Conservation (phyloP, 2,888 invertebrate genomes). For the Pediacus dermestoides region DNA sequence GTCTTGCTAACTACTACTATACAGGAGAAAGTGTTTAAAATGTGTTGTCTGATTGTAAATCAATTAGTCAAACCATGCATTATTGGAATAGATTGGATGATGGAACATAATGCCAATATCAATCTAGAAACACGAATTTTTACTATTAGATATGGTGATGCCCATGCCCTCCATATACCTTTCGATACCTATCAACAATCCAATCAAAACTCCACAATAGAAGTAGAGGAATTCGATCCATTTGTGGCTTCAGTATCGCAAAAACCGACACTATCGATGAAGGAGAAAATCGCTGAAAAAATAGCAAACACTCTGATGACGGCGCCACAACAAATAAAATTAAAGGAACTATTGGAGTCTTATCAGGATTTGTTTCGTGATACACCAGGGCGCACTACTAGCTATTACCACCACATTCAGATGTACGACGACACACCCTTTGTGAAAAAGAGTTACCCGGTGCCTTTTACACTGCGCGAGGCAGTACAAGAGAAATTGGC, state of each 20-base stretch:
- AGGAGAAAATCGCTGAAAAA: not conserved
- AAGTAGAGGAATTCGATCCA: no score
- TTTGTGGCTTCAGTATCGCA: not conserved
- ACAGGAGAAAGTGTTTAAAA: no score
- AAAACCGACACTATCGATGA: not conserved
- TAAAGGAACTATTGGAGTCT: not conserved
- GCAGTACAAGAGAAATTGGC: conserved; percentile 10
- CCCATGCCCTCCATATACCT: no score
- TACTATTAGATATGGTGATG: no score
- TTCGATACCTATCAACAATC: no score
- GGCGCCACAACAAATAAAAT: not conserved
- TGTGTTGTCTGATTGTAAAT: not conserved
- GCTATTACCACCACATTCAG: conserved; percentile 13
- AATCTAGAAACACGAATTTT: no score
- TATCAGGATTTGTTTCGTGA: conserved; percentile 6
- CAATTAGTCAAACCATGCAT: conserved; percentile 8
- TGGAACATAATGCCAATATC: no score
- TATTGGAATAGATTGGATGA: conserved; percentile 12
- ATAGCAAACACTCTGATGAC: not conserved
- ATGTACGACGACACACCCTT: conserved; percentile 8
- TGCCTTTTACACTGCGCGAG: conserved; percentile 10
- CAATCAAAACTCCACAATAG: no score
- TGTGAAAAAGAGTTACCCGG: conserved; percentile 12
- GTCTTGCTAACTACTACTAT: conserved; percentile 1
- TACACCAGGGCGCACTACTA: conserved; percentile 10